Evolutionary conservation across 2,888 invertebrate species (phyloP).

Genomic region (Meloe dianella): DNA sequence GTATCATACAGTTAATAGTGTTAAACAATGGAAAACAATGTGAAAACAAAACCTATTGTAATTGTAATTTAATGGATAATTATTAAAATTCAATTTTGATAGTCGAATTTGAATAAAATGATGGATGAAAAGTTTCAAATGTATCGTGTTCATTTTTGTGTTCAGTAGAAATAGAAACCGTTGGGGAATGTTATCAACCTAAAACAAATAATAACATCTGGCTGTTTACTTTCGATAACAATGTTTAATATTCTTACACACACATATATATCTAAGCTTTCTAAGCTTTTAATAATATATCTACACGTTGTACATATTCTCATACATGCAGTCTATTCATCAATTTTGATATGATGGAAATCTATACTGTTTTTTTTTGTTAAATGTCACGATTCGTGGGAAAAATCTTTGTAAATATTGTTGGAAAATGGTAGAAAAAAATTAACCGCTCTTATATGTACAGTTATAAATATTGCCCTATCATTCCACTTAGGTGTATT

Average conservation of each 20-base stretch:
- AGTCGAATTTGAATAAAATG: too few species aligned
- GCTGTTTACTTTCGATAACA: constrained; percentile 49
- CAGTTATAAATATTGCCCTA: not conserved
- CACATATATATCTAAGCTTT: constrained; percentile 20
- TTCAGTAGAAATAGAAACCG: constrained; percentile 14
- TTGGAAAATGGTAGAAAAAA: not conserved
- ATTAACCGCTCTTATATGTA: not conserved
- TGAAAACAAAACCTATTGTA: not conserved
- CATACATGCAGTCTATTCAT: too few species aligned
- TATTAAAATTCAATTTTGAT: not conserved
- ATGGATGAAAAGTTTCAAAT: too few species aligned
- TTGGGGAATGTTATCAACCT: constrained; percentile 33
- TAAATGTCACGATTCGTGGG: not conserved
- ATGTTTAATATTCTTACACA: constrained; percentile 46
- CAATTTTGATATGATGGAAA: too few species aligned
- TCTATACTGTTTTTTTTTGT: not conserved
- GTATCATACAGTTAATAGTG: not conserved
- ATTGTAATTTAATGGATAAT: not conserved
- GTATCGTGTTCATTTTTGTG: not conserved
- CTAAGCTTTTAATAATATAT: not conserved
- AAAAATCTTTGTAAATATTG: not conserved
- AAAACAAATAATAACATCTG: constrained; percentile 48
- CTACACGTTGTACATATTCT: not conserved
- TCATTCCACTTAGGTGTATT: not conserved
- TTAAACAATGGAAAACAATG: not conserved